phyloP scores from a whole-genome alignment of 2,797 vertebrate species.

The Remorina albescens region DNA sequence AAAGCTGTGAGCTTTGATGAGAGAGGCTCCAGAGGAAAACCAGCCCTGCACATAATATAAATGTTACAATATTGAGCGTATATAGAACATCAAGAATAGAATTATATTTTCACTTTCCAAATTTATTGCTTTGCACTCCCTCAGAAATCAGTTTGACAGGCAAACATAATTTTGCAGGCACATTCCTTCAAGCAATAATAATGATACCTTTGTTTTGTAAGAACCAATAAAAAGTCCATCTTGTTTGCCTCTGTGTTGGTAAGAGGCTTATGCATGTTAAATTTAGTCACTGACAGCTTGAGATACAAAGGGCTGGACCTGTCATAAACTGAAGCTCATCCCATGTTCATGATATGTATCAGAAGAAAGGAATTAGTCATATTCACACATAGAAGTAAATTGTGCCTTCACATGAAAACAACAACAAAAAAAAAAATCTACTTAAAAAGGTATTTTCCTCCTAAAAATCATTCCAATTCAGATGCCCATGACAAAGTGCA shows the following conservation, averaged over 20 bases:
- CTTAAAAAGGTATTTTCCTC: neutral
- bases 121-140: slow-evolving; percentile 62
- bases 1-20: slow-evolving; percentile 55
- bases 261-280: slow-evolving; percentile 73
- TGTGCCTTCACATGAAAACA: slow-evolving; percentile 31
- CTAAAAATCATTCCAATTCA: slow-evolving; percentile 1
- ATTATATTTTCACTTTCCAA: slow-evolving; percentile 75
- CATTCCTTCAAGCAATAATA: slow-evolving; percentile 68
- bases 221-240: slow-evolving; percentile 64
- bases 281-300: slow-evolving; percentile 63
- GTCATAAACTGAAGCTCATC: slow-evolving; percentile 59
- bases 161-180: slow-evolving; percentile 64
- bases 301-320: slow-evolving; percentile 62
- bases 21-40: slow-evolving; percentile 64
- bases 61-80: slow-evolving; percentile 66
- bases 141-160: slow-evolving; percentile 73
- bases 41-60: slow-evolving; percentile 68
- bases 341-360: slow-evolving; percentile 44
- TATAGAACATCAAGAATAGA: slow-evolving; percentile 78
- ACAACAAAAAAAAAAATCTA: neutral
- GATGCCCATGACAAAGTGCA: slow-evolving; percentile 10
- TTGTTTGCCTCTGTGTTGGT: slow-evolving; percentile 59
- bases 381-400: slow-evolving; percentile 12
- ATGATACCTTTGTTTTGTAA: slow-evolving; percentile 70
- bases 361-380: slow-evolving; percentile 32